Conservation (phyloP, 2,797 vertebrate genomes). For the Chelidonichthys spinosus region DNA sequence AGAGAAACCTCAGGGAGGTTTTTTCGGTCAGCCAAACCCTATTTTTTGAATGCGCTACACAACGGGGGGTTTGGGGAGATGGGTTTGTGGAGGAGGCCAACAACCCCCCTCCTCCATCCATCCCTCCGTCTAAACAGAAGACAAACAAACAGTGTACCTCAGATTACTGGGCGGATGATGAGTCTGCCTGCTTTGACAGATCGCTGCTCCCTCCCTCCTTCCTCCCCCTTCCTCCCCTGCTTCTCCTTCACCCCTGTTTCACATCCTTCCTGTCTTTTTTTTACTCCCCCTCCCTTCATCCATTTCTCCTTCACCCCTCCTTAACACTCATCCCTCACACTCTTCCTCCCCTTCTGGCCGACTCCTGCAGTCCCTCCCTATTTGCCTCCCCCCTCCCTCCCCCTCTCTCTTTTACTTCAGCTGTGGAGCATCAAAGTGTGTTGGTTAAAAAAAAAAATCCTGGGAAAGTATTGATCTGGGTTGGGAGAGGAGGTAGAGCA, state of each 20-base stretch:
- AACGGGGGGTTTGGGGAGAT: slow-evolving; percentile 73
- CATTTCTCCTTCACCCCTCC: slow-evolving; percentile 76
- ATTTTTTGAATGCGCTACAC: slow-evolving; percentile 76
- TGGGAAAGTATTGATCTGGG: slow-evolving; percentile 80
- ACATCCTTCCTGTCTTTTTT: slow-evolving; percentile 72
- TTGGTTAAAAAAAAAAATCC: slow-evolving; percentile 66
- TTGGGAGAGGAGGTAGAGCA: slow-evolving; percentile 60
- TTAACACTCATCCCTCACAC: slow-evolving; percentile 72
- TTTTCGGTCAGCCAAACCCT: slow-evolving; percentile 71
- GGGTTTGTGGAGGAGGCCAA: slow-evolving; percentile 66
- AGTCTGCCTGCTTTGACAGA: slow-evolving; percentile 75
- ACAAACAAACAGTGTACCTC: slow-evolving; percentile 81
- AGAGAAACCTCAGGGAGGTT: slow-evolving; percentile 63
- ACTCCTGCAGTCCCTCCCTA: slow-evolving; percentile 61
- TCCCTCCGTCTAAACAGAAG: slow-evolving; percentile 67
- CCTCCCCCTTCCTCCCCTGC: slow-evolving; percentile 48
- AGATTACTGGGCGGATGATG: slow-evolving; percentile 81
- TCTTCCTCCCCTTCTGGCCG: slow-evolving; percentile 51
- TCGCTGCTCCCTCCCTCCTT: slow-evolving; percentile 63
- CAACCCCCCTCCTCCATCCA: slow-evolving; percentile 33
- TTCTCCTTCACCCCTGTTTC: slow-evolving; percentile 74
- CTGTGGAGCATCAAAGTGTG: slow-evolving; percentile 76
- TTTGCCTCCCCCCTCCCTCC: slow-evolving; percentile 66
- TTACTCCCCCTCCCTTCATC: slow-evolving; percentile 57
- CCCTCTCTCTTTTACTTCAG: slow-evolving; percentile 55